These are phyloP conservation scores for Theristus sp. DNA, from an alignment of 2,888 invertebrate species.

Conservation along the genomic window DNA sequence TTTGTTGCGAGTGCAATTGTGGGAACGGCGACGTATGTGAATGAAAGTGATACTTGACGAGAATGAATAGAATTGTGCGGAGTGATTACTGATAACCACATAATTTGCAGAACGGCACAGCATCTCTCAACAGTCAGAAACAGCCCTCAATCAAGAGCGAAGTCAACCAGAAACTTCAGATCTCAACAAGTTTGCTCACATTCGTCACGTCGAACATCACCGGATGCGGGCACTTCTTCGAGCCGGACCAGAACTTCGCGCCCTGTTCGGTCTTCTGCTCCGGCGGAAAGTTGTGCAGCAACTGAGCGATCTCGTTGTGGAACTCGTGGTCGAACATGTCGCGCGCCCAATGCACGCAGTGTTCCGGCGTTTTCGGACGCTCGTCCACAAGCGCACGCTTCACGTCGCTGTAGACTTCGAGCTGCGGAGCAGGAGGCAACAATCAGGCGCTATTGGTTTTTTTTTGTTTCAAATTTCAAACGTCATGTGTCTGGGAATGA, in stretches of 20 bases:
- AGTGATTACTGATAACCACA: too few species aligned
- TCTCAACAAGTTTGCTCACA: too few species aligned
- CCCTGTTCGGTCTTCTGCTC: constrained; percentile 48
- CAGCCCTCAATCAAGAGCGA: background rate
- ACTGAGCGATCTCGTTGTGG: constrained; percentile 74
- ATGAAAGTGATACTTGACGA: too few species aligned
- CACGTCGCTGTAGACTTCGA: constrained; percentile 42
- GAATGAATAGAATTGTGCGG: too few species aligned
- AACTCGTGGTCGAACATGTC: constrained; percentile 45
- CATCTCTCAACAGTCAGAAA: too few species aligned
- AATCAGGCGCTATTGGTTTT: too few species aligned
- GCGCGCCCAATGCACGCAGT: constrained; percentile 75
- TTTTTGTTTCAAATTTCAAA: too few species aligned
- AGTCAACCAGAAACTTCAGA: background rate
- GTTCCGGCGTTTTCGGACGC: constrained; percentile 57
- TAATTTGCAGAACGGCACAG: too few species aligned
- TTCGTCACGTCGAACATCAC: constrained; percentile 41
- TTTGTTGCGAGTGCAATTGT: too few species aligned
- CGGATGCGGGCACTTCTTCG: constrained; percentile 78
- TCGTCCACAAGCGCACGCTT: constrained; percentile 58
- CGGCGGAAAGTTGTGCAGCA: constrained; percentile 87
- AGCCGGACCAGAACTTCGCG: constrained; percentile 89
- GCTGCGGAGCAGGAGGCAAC: constrained; percentile 45
- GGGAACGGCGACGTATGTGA: too few species aligned
- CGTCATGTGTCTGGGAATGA: too few species aligned